phyloP scores from a whole-genome alignment of 2,113 vertebrate species.

The Oceanites oceanicus region DNA sequence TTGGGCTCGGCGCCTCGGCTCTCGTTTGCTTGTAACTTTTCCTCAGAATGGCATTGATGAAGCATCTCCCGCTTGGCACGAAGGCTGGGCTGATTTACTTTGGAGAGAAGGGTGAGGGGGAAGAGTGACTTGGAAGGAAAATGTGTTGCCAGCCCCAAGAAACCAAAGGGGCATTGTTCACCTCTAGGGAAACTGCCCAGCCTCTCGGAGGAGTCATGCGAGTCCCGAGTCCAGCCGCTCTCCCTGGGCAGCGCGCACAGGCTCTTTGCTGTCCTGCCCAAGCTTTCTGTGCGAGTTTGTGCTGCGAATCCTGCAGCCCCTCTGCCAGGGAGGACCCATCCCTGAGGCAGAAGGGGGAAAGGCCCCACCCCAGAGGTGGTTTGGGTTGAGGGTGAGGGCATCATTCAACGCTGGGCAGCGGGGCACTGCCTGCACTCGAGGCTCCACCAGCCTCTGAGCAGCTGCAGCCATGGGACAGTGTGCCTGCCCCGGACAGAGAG shows the following conservation, averaged over 20 bases:
- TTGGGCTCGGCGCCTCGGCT: neutral
- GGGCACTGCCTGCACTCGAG: neutral
- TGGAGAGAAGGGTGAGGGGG: neutral
- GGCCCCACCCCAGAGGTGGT: neutral
- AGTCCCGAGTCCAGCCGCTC: neutral
- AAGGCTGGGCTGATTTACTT: neutral
- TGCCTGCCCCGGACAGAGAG: neutral
- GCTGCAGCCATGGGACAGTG: neutral
- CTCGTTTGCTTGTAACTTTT: neutral
- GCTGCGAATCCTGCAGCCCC: neutral
- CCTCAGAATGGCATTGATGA: neutral
- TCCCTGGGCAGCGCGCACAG: neutral
- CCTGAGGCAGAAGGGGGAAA: neutral
- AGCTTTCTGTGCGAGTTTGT: neutral
- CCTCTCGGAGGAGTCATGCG: neutral
- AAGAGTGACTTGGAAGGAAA: neutral
- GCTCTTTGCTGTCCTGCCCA: neutral
- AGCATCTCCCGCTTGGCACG: neutral
- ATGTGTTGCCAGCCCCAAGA: neutral
- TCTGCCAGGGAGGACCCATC: neutral
- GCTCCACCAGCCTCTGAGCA: neutral
- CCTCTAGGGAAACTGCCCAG: constrained; percentile 4
- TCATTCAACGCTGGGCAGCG: neutral
- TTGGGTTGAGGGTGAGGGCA: neutral
- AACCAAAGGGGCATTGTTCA: constrained; percentile 51